These are phyloP conservation scores for Achlya flavicornis DNA, from an alignment of 2,888 invertebrate genomes.

Conservation along the genomic window DNA sequence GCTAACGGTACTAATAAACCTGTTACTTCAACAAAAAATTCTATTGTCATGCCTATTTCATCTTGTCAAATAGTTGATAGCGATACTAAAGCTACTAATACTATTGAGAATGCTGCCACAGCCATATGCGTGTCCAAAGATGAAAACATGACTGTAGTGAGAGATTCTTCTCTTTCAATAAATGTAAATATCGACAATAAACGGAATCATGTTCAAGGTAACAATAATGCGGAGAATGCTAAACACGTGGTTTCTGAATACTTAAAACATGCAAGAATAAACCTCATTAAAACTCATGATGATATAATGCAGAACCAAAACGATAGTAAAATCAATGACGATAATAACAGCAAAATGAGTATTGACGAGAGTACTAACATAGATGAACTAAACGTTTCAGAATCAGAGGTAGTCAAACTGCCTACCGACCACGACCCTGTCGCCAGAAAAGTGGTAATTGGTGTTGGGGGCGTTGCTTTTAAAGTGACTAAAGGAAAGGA, in stretches of 20 bases:
- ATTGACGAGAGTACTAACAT: conserved; percentile 61
- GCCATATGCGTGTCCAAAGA: conserved; percentile 43
- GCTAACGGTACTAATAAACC: conserved; percentile 44
- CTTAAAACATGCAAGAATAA: conserved; percentile 84
- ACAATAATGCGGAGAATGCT: conserved; percentile 77
- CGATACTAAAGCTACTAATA: conserved; percentile 40
- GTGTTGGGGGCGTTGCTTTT: conserved; percentile 85
- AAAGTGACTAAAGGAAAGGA: conserved; percentile 83
- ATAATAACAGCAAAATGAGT: conserved; percentile 50
- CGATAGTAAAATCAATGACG: conserved; percentile 58
- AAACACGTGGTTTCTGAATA: conserved; percentile 87
- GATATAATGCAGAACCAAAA: conserved; percentile 57
- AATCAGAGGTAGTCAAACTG: conserved; percentile 64
- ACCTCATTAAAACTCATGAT: conserved; percentile 69
- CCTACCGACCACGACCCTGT: conserved; percentile 74
- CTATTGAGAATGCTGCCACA: conserved; percentile 39
- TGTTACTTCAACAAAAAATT: conserved; percentile 34
- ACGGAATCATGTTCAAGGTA: conserved; percentile 51
- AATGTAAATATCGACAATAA: conserved; percentile 48
- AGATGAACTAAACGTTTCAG: conserved; percentile 55
- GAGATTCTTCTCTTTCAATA: conserved; percentile 35
- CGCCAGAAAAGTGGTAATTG: conserved; percentile 85
- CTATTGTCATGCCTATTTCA: conserved; percentile 36
- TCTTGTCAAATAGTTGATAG: conserved; percentile 38
- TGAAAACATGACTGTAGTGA: conserved; percentile 37